Evolutionary conservation across 2,888 invertebrate species (phyloP).

Genomic region (Arrhopalites spinosus): DNA sequence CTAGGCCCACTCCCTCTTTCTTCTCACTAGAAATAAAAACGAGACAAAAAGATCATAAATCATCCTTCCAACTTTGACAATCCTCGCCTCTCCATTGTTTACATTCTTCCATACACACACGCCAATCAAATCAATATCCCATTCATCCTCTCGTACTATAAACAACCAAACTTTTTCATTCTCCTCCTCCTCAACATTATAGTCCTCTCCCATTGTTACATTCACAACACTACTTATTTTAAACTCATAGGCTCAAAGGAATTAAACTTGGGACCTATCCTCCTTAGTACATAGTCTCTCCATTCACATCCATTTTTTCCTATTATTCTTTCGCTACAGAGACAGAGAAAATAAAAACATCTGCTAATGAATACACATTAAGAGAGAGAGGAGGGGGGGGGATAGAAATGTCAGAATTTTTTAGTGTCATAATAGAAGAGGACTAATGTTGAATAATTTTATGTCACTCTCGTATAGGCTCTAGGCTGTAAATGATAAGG

Average conservation of each 20-base stretch:
- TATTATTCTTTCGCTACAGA: too few species aligned
- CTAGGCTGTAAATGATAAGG: too few species aligned
- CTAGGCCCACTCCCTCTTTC: constrained; percentile 67
- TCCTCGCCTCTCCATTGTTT: constrained; percentile 31
- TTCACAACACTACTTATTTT: too few species aligned
- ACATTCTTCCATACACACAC: constrained; percentile 28
- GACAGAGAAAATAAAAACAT: not conserved
- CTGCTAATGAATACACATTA: not conserved
- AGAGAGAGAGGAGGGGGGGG: too few species aligned
- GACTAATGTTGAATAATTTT: too few species aligned
- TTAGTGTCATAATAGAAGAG: too few species aligned
- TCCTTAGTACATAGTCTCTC: not conserved
- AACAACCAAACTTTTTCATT: not conserved
- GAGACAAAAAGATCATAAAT: constrained; percentile 42
- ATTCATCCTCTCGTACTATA: not conserved
- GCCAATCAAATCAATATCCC: constrained; percentile 46
- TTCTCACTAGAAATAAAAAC: constrained; percentile 64
- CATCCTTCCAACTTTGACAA: constrained; percentile 22
- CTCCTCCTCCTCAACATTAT: constrained; percentile 9
- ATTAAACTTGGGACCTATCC: too few species aligned
- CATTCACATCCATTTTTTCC: not conserved
- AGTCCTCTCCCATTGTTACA: too few species aligned
- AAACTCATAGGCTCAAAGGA: too few species aligned
- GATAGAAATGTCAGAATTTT: too few species aligned
- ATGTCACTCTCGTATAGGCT: too few species aligned